A percentile compares a stretch with the other conserved stretches of the same genome.
These are phyloP conservation scores for Brachyhypopomus gauderio DNA, from an alignment of 2,113 vertebrate genomes.

Conservation along the genomic window DNA sequence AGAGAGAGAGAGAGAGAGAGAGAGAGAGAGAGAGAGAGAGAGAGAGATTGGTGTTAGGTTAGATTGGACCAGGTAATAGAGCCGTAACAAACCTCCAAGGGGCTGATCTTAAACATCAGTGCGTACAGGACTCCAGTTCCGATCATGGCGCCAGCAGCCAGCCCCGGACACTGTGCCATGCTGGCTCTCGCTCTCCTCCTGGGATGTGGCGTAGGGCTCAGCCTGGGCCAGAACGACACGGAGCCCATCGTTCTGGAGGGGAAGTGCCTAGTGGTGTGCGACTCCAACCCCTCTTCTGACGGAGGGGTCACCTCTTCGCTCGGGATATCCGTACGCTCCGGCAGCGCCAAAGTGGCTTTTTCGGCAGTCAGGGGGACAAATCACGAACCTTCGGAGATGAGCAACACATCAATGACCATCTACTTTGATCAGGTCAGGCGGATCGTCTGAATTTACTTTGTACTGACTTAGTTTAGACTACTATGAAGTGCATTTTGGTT, in stretches of 20 bases:
- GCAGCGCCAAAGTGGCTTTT: conserved; percentile 96
- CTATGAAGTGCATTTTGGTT: background rate
- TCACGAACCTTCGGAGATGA: conserved; percentile 97
- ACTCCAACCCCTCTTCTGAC: conserved; percentile 96
- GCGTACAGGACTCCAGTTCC: conserved; percentile 52
- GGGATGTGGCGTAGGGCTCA: conserved; percentile 75
- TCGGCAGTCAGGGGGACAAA: conserved; percentile 94
- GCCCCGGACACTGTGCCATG: conserved; percentile 76
- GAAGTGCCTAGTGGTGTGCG: conserved; percentile 97
- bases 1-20: conserved; percentile 1
- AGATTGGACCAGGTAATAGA: conserved; percentile 76
- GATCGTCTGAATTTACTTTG: too few relatives aligned
- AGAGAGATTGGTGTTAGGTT: conserved; percentile 62
- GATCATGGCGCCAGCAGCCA: conserved; percentile 77
- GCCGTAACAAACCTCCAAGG: conserved; percentile 78
- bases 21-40: conserved; percentile 52
- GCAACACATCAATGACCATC: conserved; percentile 98
- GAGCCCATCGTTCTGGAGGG: conserved; percentile 97
- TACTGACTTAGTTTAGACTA: too few relatives aligned
- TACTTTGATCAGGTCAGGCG: conserved; percentile 94
- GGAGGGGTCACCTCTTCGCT: conserved; percentile 94
- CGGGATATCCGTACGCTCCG: conserved; percentile 95
- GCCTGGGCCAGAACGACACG: conserved; percentile 92
- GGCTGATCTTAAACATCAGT: conserved; percentile 59
- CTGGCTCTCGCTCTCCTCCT: conserved; percentile 81